Evolutionary conservation across 2,797 vertebrate genomes (phyloP).

Genomic region (Smutsia temminckii): DNA sequence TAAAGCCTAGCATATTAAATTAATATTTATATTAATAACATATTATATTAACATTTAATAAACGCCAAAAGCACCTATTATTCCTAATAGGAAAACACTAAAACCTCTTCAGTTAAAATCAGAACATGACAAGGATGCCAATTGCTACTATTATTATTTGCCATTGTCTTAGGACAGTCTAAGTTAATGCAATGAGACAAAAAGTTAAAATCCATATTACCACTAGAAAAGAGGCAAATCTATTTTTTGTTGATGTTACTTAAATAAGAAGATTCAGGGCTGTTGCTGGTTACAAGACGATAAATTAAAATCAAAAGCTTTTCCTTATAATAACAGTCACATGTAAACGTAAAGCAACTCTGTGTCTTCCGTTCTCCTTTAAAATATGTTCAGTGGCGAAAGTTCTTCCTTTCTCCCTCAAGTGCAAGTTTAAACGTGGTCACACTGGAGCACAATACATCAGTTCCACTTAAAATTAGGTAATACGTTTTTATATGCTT

Average conservation of each 20-base stretch:
- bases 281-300: background rate
- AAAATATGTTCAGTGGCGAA: background rate
- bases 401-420: background rate
- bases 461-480: background rate
- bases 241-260: background rate
- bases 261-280: background rate
- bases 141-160: background rate
- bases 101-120: background rate
- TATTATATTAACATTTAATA: too few relatives aligned
- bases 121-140: background rate
- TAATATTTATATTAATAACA: too few relatives aligned
- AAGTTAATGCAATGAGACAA: background rate
- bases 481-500: background rate
- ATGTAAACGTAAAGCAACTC: background rate
- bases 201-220: background rate
- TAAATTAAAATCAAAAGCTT: background rate
- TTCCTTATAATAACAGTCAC: background rate
- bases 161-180: background rate
- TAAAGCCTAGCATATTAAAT: background rate
- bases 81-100: background rate
- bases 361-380: background rate
- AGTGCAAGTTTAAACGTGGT: background rate
- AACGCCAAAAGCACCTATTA: background rate
- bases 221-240: background rate
- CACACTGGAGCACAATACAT: background rate